Evolutionary conservation across 2,113 vertebrate species (phyloP).

Genomic region (Caloenas nicobarica): DNA sequence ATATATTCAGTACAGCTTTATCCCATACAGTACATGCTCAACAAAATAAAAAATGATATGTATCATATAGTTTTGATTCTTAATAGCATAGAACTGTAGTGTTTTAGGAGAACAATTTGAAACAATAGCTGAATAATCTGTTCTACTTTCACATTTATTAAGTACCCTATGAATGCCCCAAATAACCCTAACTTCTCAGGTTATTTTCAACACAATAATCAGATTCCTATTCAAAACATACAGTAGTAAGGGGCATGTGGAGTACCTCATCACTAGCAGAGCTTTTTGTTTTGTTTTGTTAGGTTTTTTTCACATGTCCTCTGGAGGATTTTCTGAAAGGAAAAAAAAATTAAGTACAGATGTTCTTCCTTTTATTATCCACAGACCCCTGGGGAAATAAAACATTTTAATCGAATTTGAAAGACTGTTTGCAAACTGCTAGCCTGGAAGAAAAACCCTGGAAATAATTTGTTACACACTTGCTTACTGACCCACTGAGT

Average conservation of each 20-base stretch:
- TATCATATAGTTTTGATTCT: neutral
- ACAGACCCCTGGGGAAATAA: neutral
- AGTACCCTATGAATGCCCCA: neutral
- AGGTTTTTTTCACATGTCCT: neutral
- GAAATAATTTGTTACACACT: neutral
- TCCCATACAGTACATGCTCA: neutral
- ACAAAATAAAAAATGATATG: neutral
- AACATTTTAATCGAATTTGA: neutral
- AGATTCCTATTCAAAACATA: neutral
- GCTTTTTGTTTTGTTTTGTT: neutral
- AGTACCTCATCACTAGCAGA: neutral
- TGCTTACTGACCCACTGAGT: neutral
- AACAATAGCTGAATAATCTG: neutral
- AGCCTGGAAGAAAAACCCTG: neutral
- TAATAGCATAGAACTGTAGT: neutral
- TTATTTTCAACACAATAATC: neutral
- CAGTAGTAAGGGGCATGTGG: neutral
- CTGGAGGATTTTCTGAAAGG: neutral
- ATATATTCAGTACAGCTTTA: neutral
- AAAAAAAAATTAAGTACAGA: neutral
- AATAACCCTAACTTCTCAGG: neutral
- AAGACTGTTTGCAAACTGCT: neutral
- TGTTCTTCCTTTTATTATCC: neutral
- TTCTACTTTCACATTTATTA: neutral
- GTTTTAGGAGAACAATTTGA: neutral